These are phyloP conservation scores for Fragum sueziense DNA, from an alignment of 2,888 invertebrate species.

Conservation along the genomic window DNA sequence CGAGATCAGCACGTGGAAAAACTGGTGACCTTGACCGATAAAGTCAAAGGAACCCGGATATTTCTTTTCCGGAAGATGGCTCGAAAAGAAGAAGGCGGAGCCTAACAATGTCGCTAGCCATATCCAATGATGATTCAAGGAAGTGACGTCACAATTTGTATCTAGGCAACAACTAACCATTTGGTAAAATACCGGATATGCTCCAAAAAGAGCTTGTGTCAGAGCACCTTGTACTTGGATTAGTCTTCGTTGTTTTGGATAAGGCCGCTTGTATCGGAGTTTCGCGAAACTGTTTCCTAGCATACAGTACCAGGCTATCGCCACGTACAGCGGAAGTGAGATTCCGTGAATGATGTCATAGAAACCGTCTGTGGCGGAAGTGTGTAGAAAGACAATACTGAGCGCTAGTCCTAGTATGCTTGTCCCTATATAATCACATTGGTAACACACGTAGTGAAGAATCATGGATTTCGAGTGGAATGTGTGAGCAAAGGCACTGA, in stretches of 20 bases:
- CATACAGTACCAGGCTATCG: conserved; percentile 63
- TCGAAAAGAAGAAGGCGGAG: conserved; percentile 68
- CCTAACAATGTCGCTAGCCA: conserved; percentile 54
- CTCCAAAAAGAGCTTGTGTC: conserved; percentile 45
- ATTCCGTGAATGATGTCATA: conserved; percentile 27
- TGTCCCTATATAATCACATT: conserved; percentile 72
- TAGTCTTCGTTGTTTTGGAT: conserved; percentile 62
- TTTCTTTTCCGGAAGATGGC: conserved; percentile 65
- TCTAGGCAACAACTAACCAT: conserved; percentile 56
- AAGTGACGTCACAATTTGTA: conserved; percentile 46
- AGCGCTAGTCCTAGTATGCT: conserved; percentile 66
- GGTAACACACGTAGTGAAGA: conserved; percentile 69
- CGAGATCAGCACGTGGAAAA: conserved; percentile 66
- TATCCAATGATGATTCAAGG: conserved; percentile 62
- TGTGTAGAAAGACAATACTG: conserved; percentile 62
- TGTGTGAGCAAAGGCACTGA: conserved; percentile 69
- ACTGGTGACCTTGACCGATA: conserved; percentile 72
- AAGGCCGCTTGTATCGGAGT: conserved; percentile 63
- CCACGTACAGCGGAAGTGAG: conserved; percentile 59
- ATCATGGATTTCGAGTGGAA: conserved; percentile 69
- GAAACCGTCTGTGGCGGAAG: conserved; percentile 53
- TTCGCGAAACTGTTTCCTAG: conserved; percentile 63
- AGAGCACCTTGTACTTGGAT: conserved; percentile 62
- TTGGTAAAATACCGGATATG: conserved; percentile 52
- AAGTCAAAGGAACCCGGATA: conserved; percentile 65